Percentiles rank a stretch among this genome's conserved stretches.
Conservation (phyloP, 2,797 vertebrate genomes). For the Crax fasciolata region DNA sequence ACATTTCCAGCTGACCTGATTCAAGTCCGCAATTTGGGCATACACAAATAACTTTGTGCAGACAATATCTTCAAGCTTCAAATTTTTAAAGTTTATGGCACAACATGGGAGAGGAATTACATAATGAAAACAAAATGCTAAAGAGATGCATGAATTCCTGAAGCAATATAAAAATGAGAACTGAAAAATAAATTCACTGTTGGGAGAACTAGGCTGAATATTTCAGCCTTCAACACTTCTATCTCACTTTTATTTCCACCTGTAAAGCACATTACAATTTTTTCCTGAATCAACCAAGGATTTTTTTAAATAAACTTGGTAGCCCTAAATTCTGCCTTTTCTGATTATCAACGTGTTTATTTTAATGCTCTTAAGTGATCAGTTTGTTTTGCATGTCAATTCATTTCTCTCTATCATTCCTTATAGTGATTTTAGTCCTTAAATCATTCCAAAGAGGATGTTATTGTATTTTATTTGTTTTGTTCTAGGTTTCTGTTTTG, state of each 20-base stretch:
- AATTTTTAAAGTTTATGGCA: not conserved
- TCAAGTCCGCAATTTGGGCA: not conserved
- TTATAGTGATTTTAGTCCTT: not conserved
- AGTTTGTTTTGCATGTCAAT: not conserved
- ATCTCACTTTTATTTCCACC: not conserved
- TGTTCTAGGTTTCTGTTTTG: not conserved
- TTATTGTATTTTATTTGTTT: not conserved
- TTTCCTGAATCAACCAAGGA: not conserved
- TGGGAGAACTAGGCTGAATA: not conserved
- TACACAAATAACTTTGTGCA: constrained; percentile 7
- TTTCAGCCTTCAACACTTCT: constrained; percentile 36
- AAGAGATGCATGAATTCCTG: constrained; percentile 1
- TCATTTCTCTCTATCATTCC: not conserved
- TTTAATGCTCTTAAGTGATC: not conserved
- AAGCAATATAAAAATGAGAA: constrained; percentile 31
- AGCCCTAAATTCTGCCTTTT: not conserved
- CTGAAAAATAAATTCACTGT: constrained; percentile 15
- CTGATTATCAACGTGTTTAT: not conserved
- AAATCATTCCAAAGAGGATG: not conserved
- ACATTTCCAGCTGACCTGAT: constrained; percentile 63
- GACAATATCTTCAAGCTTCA: not conserved
- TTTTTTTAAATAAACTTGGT: constrained; percentile 5
- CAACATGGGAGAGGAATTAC: not conserved
- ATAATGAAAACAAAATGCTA: not conserved
- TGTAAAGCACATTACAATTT: constrained; percentile 32